Evolutionary conservation across 2,888 invertebrate species (phyloP).

Genomic region (Amblyjoppa proteus): DNA sequence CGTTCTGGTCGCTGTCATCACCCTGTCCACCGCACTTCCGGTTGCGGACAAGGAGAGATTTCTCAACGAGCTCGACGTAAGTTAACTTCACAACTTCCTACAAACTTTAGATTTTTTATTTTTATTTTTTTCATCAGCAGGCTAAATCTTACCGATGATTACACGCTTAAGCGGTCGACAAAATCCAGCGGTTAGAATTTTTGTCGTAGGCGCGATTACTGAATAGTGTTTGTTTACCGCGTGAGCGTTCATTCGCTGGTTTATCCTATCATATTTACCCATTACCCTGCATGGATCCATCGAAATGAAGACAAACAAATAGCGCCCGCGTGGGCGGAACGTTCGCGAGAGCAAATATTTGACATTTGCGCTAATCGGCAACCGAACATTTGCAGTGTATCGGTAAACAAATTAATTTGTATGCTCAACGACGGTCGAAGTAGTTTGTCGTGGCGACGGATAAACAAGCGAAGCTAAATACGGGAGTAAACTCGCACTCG

Average conservation of each 20-base stretch:
- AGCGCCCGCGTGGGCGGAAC: not conserved
- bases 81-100: slow-evolving; percentile 65
- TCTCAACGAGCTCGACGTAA: slow-evolving; percentile 82
- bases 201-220: no score
- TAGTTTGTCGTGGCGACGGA: not conserved
- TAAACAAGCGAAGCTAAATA: slow-evolving; percentile 12
- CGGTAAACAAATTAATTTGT: slow-evolving; percentile 3
- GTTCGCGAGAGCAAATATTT: not conserved
- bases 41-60: slow-evolving; percentile 82
- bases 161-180: no score
- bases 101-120: not conserved
- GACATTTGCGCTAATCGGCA: not conserved
- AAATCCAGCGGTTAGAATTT: no score
- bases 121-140: no score
- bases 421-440: not conserved
- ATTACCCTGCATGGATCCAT: not conserved
- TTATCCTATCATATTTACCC: not conserved
- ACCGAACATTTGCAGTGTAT: slow-evolving; percentile 1
- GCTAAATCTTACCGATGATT: no score
- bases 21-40: slow-evolving; percentile 79
- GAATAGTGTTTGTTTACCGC: not conserved
- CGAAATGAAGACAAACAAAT: no score
- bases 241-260: no score
- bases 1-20: slow-evolving; percentile 75
- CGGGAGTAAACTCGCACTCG: slow-evolving; percentile 14